Evolutionary conservation across 2,797 vertebrate species (phyloP).

Genomic region (Myotis findleyi): DNA sequence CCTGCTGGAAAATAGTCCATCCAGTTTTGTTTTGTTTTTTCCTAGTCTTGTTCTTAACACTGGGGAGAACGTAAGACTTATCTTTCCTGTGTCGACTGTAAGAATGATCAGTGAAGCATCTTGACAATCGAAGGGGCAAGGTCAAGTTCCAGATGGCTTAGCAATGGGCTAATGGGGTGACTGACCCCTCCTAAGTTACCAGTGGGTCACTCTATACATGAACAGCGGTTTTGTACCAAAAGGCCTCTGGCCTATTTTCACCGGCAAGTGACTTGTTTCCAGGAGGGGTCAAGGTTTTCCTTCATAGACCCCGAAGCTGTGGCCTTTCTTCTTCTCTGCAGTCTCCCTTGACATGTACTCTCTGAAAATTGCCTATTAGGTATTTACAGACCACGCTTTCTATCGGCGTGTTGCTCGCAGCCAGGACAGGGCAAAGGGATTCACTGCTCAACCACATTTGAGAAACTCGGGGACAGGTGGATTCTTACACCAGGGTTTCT

Average conservation of each 20-base stretch:
- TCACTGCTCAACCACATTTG: neutral
- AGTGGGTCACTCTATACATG: neutral
- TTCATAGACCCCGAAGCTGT: neutral
- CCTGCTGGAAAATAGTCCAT: neutral
- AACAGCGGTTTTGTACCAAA: neutral
- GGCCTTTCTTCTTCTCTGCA: neutral
- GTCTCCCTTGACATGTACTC: neutral
- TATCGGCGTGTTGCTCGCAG: neutral
- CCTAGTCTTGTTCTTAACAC: slow-evolving; percentile 29
- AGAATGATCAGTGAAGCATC: neutral
- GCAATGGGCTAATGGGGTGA: neutral
- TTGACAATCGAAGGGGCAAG: neutral
- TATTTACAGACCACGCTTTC: neutral
- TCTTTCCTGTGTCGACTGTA: neutral
- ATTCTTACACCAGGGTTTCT: neutral
- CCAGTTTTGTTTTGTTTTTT: neutral
- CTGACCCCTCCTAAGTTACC: neutral
- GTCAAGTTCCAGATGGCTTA: neutral
- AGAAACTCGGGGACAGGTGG: neutral
- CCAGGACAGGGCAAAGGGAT: neutral
- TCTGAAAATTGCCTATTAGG: neutral
- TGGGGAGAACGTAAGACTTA: neutral
- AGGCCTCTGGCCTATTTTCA: neutral
- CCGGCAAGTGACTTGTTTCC: neutral
- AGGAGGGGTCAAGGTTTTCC: neutral